phyloP scores from a whole-genome alignment of 2,797 vertebrate genomes.

The Sternarchorhynchus goeldii region DNA sequence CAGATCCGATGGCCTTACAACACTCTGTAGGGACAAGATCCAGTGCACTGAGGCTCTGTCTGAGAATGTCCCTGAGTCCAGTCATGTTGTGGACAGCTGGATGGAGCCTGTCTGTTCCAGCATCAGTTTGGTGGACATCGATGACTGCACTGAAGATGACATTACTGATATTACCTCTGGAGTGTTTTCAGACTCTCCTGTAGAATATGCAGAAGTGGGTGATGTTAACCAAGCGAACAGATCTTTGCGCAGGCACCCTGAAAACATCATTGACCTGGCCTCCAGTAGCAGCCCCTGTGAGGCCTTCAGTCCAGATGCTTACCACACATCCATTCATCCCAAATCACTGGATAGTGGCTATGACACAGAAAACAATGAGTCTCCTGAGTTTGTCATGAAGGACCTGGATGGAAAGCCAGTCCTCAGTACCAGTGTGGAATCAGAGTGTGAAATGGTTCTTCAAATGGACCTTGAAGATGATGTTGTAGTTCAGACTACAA shows the following conservation, averaged over 20 bases:
- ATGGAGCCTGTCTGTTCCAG: constrained; percentile 66
- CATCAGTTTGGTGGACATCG: constrained; percentile 69
- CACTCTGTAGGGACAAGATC: constrained; percentile 55
- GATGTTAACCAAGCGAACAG: constrained; percentile 72
- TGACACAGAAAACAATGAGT: constrained; percentile 96
- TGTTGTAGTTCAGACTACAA: constrained; percentile 63
- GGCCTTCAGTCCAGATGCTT: constrained; percentile 75
- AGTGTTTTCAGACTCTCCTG: constrained; percentile 80
- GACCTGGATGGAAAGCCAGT: constrained; percentile 77
- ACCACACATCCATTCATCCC: constrained; percentile 75
- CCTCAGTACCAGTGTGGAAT: constrained; percentile 61
- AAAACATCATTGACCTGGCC: constrained; percentile 80
- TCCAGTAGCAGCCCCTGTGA: constrained; percentile 80
- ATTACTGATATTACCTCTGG: constrained; percentile 81
- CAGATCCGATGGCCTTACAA: constrained; percentile 53
- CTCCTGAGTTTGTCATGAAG: constrained; percentile 90
- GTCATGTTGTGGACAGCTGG: constrained; percentile 48
- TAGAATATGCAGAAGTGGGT: constrained; percentile 74
- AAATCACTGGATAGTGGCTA: constrained; percentile 95
- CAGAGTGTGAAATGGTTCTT: constrained; percentile 67
- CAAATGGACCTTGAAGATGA: constrained; percentile 68
- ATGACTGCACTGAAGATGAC: constrained; percentile 80
- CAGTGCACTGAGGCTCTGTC: constrained; percentile 68
- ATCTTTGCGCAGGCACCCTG: constrained; percentile 78
- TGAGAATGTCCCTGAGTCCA: constrained; percentile 57